Percentiles rank a stretch among this genome's conserved stretches.
Conservation (phyloP, 2,797 vertebrate genomes). For the Peromyscus nudipes region DNA sequence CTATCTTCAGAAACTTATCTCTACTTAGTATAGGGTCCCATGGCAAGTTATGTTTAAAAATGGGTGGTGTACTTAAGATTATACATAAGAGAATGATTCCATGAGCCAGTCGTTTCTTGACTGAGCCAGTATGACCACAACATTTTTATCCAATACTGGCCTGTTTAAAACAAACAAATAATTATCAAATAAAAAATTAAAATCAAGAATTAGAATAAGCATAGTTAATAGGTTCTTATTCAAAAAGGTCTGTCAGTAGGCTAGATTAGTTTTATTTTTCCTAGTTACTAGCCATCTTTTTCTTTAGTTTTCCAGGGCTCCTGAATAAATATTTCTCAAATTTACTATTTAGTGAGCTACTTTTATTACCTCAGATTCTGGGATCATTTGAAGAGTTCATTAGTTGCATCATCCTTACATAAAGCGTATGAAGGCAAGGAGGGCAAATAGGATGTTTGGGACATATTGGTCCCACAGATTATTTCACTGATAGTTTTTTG, state of each 20-base stretch:
- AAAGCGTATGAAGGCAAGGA: background rate
- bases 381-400: background rate
- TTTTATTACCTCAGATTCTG: background rate
- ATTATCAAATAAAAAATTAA: background rate
- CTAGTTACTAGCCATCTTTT: background rate
- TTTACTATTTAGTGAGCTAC: background rate
- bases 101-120: background rate
- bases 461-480: background rate
- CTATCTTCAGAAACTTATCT: background rate
- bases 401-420: background rate
- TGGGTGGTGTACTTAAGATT: background rate
- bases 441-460: background rate
- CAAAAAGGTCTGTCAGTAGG: background rate
- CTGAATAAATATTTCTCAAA: background rate
- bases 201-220: background rate
- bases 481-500: background rate
- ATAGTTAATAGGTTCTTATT: background rate
- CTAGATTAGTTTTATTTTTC: slow-evolving; percentile 31
- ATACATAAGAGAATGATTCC: background rate
- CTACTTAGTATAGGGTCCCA: background rate
- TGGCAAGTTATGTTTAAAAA: background rate
- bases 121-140: background rate
- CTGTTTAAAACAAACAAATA: background rate
- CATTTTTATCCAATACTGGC: background rate
- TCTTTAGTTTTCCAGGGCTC: background rate